Percentiles rank a stretch among this genome's conserved stretches.
Conservation (phyloP, 2,888 invertebrate species). For the Tryphoninae sp. region DNA sequence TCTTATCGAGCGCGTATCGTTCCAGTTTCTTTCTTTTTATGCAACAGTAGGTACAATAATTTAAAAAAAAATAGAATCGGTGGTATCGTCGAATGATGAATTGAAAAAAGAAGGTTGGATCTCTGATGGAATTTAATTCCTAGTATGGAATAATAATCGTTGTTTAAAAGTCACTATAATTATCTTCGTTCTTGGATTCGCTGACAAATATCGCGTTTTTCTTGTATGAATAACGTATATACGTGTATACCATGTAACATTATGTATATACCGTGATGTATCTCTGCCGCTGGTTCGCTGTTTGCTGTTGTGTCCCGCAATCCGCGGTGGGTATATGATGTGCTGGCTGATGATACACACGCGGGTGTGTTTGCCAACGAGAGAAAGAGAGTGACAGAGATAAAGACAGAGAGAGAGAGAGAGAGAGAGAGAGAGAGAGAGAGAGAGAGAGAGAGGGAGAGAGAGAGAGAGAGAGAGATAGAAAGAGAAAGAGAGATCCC, state of each 20-base stretch:
- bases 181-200: not conserved
- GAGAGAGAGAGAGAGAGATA: constrained; percentile 20
- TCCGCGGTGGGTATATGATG: not conserved
- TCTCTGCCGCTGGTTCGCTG: constrained; percentile 8
- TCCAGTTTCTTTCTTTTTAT: no score
- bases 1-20: not conserved
- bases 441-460: not conserved
- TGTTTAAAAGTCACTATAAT: not conserved
- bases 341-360: constrained; percentile 27
- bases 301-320: constrained; percentile 19
- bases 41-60: no score
- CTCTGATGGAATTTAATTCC: no score
- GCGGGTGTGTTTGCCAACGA: not conserved
- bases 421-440: no score
- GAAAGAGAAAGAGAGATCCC: constrained; percentile 11
- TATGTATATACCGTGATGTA: constrained; percentile 12
- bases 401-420: not conserved
- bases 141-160: not conserved
- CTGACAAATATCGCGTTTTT: not conserved
- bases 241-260: not conserved
- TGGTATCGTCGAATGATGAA: no score
- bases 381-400: not conserved
- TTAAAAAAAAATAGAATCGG: no score
- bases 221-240: not conserved
- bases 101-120: no score